Conservation (phyloP, 1,140 invertebrate genomes). For the Zelostemma sp. region DNA sequence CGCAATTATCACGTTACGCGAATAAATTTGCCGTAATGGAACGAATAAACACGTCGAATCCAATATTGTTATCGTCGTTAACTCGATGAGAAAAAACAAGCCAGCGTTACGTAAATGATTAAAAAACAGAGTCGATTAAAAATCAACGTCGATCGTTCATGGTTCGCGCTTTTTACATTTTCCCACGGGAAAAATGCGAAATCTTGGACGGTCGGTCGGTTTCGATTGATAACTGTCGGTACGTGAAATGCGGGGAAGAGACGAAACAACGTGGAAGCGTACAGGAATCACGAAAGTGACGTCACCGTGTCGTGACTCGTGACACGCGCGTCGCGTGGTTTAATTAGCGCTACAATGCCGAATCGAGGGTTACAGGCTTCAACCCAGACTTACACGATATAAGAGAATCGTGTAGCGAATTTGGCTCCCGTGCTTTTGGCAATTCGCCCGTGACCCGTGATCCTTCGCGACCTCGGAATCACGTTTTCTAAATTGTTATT, state of each 20-base stretch:
- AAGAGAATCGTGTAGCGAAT: constrained; percentile 23
- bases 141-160: too few relatives aligned
- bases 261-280: constrained; percentile 31
- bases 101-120: too few relatives aligned
- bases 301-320: constrained; percentile 58
- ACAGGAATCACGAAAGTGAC: constrained; percentile 60
- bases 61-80: constrained; percentile 40
- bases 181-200: background rate
- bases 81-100: constrained; percentile 32
- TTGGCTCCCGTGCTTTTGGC: constrained; percentile 57
- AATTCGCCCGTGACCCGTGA: constrained; percentile 62
- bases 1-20: constrained; percentile 24
- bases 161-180: too few relatives aligned
- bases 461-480: constrained; percentile 57
- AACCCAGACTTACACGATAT: constrained; percentile 28
- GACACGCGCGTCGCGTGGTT: constrained; percentile 59
- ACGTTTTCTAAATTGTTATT: constrained; percentile 62
- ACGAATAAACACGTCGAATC: constrained; percentile 43
- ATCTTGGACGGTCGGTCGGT: constrained; percentile 13
- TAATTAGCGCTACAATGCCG: constrained; percentile 66
- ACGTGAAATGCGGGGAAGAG: constrained; percentile 12
- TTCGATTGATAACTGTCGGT: constrained; percentile 26
- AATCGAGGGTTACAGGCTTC: constrained; percentile 47
- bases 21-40: constrained; percentile 37
- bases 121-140: too few relatives aligned